Percentiles rank a stretch among this genome's conserved stretches.
Evolutionary conservation across 2,888 invertebrate species (phyloP).

Genomic region (Metacarcinus magister): DNA sequence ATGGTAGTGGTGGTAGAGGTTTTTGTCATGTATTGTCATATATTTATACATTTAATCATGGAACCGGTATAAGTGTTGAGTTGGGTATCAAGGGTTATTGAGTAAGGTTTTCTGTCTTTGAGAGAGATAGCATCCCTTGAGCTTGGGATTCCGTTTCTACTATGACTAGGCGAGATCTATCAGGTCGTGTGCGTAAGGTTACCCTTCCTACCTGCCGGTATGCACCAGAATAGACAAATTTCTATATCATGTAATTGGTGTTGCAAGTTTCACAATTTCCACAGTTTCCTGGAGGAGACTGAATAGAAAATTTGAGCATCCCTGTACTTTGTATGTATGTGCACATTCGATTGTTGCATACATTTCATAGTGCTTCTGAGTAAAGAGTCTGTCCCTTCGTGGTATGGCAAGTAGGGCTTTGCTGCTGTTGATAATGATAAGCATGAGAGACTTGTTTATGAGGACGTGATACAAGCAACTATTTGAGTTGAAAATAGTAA

Average conservation of each 20-base stretch:
- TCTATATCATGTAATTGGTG: not conserved
- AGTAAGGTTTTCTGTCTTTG: no score
- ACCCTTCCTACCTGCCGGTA: no score
- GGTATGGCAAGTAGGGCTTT: not conserved
- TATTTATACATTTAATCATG: not conserved
- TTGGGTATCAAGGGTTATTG: not conserved
- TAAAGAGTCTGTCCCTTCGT: not conserved
- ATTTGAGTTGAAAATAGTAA: not conserved
- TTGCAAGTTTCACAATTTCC: not conserved
- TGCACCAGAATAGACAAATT: no score
- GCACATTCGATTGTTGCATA: not conserved
- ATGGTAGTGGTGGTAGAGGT: not conserved
- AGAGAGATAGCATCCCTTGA: no score
- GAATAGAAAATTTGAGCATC: not conserved
- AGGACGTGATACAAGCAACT: not conserved
- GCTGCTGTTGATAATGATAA: not conserved
- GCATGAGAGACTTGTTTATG: not conserved
- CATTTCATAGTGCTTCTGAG: not conserved
- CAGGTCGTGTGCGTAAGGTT: no score
- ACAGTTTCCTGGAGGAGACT: not conserved
- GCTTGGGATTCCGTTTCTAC: no score
- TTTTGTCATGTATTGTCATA: not conserved
- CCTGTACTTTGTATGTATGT: not conserved
- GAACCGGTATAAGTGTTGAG: not conserved
- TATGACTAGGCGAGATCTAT: no score